Evolutionary conservation across 2,888 invertebrate species (phyloP).

Genomic region (Xanthorhoe spadicearia): DNA sequence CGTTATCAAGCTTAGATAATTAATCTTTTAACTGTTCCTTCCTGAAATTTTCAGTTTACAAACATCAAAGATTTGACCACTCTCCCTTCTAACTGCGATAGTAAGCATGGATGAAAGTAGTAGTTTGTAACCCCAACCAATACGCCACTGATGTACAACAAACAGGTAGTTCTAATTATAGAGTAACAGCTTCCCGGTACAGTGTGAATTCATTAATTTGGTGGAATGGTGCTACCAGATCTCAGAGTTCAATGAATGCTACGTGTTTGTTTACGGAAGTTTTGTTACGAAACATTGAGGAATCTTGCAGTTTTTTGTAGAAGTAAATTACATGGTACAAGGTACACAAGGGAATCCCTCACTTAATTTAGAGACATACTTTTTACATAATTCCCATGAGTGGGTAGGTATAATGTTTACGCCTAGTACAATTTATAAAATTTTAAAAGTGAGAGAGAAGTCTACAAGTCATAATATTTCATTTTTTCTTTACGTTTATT

Average conservation of each 20-base stretch:
- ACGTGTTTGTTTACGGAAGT: background rate
- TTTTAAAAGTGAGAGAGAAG: too few species aligned
- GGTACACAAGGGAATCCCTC: too few species aligned
- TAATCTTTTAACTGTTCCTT: too few species aligned
- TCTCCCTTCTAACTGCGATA: background rate
- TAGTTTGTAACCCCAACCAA: background rate
- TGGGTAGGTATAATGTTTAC: too few species aligned
- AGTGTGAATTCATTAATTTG: conserved; percentile 36
- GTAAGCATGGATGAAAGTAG: background rate
- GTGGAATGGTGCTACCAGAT: conserved; percentile 8
- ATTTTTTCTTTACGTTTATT: too few species aligned
- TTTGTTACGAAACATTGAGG: background rate
- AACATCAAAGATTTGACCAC: too few species aligned
- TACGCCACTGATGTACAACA: conserved; percentile 47
- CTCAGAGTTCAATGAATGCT: conserved; percentile 5
- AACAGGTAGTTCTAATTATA: conserved; percentile 58
- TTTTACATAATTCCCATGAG: too few species aligned
- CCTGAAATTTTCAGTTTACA: too few species aligned
- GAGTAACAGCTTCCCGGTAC: conserved; percentile 43
- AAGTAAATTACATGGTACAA: background rate
- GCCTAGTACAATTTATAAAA: too few species aligned
- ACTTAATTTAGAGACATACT: too few species aligned
- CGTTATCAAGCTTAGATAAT: too few species aligned
- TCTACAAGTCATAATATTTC: too few species aligned
- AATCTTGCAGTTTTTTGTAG: background rate